phyloP scores from a whole-genome alignment of 2,113 vertebrate genomes.

The Oriolus oriolus region DNA sequence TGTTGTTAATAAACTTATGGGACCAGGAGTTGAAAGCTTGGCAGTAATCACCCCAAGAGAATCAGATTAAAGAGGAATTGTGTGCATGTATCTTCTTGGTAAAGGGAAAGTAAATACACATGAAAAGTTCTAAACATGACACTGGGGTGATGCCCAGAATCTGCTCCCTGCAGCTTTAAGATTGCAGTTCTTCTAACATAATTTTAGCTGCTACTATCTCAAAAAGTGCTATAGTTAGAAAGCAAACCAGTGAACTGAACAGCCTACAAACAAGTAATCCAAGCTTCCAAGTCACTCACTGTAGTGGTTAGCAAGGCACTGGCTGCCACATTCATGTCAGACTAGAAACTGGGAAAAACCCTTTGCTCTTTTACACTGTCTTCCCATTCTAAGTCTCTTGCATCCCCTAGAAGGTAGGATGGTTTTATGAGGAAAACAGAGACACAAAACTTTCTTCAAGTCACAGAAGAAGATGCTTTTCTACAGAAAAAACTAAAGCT shows the following conservation, averaged over 20 bases:
- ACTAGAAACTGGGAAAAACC: background rate
- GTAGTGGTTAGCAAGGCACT: background rate
- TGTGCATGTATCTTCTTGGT: background rate
- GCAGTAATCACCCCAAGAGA: background rate
- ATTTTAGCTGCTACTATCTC: slow-evolving; percentile 56
- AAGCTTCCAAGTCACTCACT: background rate
- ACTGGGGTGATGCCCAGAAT: background rate
- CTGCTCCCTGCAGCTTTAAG: slow-evolving; percentile 24
- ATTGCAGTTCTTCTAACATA: background rate
- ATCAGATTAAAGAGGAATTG: background rate
- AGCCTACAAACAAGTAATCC: background rate
- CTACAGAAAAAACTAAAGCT: background rate
- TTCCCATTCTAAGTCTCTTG: background rate
- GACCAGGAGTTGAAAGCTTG: background rate
- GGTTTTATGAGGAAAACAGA: background rate
- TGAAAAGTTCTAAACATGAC: background rate
- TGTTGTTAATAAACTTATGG: background rate
- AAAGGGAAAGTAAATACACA: background rate
- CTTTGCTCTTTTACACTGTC: background rate
- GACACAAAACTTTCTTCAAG: background rate
- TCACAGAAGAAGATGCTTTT: background rate
- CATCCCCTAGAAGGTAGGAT: background rate
- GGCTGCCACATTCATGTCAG: background rate
- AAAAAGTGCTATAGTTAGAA: slow-evolving; percentile 56
- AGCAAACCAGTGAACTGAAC: slow-evolving; percentile 37